These are phyloP conservation scores for Delichon dasypus DNA, from an alignment of 2,797 vertebrate species.

Conservation along the genomic window DNA sequence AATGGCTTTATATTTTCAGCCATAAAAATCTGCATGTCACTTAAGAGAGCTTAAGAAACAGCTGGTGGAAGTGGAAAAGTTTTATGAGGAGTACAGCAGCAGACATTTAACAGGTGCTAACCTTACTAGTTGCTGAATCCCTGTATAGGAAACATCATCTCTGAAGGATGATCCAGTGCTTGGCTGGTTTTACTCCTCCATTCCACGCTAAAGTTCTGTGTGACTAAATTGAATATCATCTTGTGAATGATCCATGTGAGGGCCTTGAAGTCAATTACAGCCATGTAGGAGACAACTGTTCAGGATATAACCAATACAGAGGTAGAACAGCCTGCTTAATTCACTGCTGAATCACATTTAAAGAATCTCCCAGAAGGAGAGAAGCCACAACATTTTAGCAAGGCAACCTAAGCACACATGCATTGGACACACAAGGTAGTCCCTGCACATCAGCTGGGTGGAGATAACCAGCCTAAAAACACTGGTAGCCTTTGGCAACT, in stretches of 20 bases:
- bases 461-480: background rate
- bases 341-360: background rate
- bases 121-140: background rate
- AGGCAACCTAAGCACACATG: rapidly evolving
- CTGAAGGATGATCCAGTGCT: background rate
- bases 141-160: background rate
- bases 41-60: background rate
- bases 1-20: background rate
- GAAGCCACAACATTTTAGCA: background rate
- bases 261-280: background rate
- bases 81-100: background rate
- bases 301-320: background rate
- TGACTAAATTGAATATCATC: background rate
- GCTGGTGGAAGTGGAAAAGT: background rate
- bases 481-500: background rate
- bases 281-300: background rate
- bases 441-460: rapidly evolving
- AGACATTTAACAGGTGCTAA: background rate
- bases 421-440: background rate
- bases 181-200: background rate
- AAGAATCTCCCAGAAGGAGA: background rate
- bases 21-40: background rate
- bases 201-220: background rate
- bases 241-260: background rate
- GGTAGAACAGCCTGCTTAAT: background rate